Percentiles rank a stretch among this genome's conserved stretches.
Conservation (phyloP, 2,113 vertebrate species). For the Lucifuga dentata region DNA sequence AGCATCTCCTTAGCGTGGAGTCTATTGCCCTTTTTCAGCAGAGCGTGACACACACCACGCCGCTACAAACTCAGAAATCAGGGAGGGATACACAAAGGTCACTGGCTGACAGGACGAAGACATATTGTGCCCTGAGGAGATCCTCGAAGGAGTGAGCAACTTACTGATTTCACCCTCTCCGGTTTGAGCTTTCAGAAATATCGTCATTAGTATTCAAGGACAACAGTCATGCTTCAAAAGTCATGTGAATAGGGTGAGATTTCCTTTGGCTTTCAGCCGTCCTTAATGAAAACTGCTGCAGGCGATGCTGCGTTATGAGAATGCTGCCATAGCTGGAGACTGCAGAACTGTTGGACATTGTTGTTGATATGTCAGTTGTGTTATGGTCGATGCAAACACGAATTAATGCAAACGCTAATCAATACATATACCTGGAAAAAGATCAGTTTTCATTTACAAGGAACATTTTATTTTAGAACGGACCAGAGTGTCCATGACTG, state of each 20-base stretch:
- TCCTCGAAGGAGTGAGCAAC: constrained; percentile 67
- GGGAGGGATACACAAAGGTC: constrained; percentile 75
- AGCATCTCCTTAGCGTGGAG: constrained; percentile 63
- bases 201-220: constrained; percentile 71
- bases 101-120: constrained; percentile 74
- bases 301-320: constrained; percentile 34
- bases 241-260: constrained; percentile 55
- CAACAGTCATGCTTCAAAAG: constrained; percentile 58
- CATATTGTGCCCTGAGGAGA: constrained; percentile 69
- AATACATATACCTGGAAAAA: constrained; percentile 30
- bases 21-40: constrained; percentile 62
- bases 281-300: constrained; percentile 59
- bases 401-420: constrained; percentile 28
- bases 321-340: constrained; percentile 19
- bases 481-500: too few species aligned
- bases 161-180: constrained; percentile 58
- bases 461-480: too few species aligned
- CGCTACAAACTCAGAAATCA: constrained; percentile 72
- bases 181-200: constrained; percentile 32
- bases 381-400: constrained; percentile 19
- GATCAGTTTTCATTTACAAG: constrained; percentile 38
- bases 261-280: constrained; percentile 54
- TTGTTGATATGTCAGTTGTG: constrained; percentile 46
- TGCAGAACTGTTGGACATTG: constrained; percentile 34
- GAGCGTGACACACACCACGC: constrained; percentile 52